Percentiles rank a stretch among this genome's conserved stretches.
Evolutionary conservation across 2,888 invertebrate species (phyloP).

Genomic region (Cerastoderma edule): DNA sequence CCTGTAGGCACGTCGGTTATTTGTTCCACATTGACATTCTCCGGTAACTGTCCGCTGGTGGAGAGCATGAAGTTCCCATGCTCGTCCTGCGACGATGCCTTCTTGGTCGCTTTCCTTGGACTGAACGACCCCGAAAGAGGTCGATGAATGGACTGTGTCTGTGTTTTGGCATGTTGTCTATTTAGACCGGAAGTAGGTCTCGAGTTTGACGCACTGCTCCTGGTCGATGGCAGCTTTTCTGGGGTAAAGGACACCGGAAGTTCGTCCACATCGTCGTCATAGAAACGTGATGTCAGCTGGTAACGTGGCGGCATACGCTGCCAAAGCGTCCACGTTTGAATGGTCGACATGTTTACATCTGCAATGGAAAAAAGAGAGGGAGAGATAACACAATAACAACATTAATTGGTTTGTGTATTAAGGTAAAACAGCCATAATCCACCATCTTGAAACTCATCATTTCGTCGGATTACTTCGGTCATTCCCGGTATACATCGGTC

Average conservation of each 20-base stretch:
- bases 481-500: too few relatives aligned
- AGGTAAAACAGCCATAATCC: neutral
- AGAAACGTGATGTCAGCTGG: slow-evolving; percentile 65
- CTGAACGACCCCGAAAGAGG: slow-evolving; percentile 1
- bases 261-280: slow-evolving; percentile 50
- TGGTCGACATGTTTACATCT: slow-evolving; percentile 61
- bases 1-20: neutral
- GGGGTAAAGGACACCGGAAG: slow-evolving; percentile 1
- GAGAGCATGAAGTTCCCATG: slow-evolving; percentile 44
- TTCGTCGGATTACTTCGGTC: too few relatives aligned
- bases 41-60: neutral
- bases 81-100: neutral
- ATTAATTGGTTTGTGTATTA: neutral
- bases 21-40: neutral
- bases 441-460: too few relatives aligned
- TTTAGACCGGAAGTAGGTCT: slow-evolving; percentile 14
- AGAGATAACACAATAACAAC: neutral
- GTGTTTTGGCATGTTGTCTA: slow-evolving; percentile 4
- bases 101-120: neutral
- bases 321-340: slow-evolving; percentile 72
- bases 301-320: slow-evolving; percentile 72
- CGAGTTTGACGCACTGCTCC: neutral
- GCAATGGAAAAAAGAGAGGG: neutral
- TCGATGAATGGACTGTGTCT: neutral
- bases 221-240: slow-evolving; percentile 8